phyloP scores from a whole-genome alignment of 2,888 invertebrate species.

The Coleophora flavipennella region DNA sequence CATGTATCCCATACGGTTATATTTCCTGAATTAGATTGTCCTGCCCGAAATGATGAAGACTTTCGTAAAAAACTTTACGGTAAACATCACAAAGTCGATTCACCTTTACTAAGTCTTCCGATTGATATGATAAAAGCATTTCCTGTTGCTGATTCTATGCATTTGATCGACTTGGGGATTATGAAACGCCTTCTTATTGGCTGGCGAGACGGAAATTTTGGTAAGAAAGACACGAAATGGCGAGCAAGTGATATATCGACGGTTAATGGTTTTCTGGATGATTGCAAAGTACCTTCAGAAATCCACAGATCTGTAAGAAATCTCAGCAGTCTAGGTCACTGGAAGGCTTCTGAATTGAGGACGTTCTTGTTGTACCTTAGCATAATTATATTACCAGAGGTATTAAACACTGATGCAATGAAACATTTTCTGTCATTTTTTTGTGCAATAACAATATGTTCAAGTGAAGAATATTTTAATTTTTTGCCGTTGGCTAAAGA shows the following conservation, averaged over 20 bases:
- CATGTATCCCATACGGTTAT: conserved; percentile 17
- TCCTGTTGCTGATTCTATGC: conserved; percentile 14
- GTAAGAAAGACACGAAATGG: conserved; percentile 8
- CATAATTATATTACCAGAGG: conserved; percentile 12
- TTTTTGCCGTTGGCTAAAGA: conserved; percentile 12
- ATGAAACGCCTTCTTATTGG: conserved; percentile 14
- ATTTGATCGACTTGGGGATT: conserved; percentile 16
- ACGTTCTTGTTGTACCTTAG: conserved; percentile 17
- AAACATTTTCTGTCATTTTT: conserved; percentile 16
- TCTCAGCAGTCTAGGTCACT: too few species aligned
- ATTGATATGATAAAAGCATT: conserved; percentile 19
- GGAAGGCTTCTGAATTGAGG: conserved; percentile 19
- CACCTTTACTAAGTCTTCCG: conserved; percentile 1
- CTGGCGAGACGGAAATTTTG: conserved; percentile 13
- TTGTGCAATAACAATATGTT: conserved; percentile 19
- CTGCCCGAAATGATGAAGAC: conserved; percentile 6
- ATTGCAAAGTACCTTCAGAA: conserved; percentile 14
- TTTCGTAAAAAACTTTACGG: conserved; percentile 4
- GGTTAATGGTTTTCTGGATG: conserved; percentile 9
- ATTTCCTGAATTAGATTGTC: background rate
- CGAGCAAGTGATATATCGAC: conserved; percentile 11
- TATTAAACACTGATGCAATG: conserved; percentile 7
- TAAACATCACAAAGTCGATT: conserved; percentile 12
- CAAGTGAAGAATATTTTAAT: conserved; percentile 6
- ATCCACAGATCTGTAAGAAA: conserved; percentile 15